Conservation (phyloP, 2,113 vertebrate species). For the Peromyscus maniculatus region DNA sequence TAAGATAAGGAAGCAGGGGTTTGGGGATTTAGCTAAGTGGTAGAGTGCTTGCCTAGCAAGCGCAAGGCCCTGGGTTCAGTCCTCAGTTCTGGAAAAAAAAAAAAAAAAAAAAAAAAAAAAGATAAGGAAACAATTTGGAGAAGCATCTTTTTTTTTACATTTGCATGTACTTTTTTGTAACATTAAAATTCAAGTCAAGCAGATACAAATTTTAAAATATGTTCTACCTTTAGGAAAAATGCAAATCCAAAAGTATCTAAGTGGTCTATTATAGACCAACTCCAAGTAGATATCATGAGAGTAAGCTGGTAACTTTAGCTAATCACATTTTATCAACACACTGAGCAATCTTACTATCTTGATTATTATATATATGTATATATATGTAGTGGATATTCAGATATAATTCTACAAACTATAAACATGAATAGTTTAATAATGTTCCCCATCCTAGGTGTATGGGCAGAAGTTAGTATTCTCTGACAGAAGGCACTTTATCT, state of each 20-base stretch:
- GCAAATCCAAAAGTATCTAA: conserved; percentile 24
- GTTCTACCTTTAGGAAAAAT: conserved; percentile 28
- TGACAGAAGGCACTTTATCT: neutral
- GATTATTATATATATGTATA: neutral
- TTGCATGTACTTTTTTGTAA: neutral
- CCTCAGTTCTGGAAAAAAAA: too few relatives aligned
- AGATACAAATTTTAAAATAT: conserved; percentile 9
- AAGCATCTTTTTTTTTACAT: neutral
- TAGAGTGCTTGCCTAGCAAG: too few relatives aligned
- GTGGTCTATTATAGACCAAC: neutral
- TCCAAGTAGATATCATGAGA: conserved; percentile 31
- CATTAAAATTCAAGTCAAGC: conserved; percentile 16
- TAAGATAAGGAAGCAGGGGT: neutral
- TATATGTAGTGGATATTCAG: neutral
- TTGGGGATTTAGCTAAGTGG: too few relatives aligned
- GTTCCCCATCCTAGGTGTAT: neutral
- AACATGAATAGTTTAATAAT: neutral
- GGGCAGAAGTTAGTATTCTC: neutral
- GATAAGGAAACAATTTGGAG: neutral
- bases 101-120: too few relatives aligned
- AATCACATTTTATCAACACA: conserved; percentile 30
- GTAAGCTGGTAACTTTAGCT: conserved; percentile 6
- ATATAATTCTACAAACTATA: conserved; percentile 18
- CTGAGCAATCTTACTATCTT: neutral
- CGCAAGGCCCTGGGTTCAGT: too few relatives aligned